phyloP scores from a whole-genome alignment of 2,113 vertebrate species.

The Laticauda colubrina region DNA sequence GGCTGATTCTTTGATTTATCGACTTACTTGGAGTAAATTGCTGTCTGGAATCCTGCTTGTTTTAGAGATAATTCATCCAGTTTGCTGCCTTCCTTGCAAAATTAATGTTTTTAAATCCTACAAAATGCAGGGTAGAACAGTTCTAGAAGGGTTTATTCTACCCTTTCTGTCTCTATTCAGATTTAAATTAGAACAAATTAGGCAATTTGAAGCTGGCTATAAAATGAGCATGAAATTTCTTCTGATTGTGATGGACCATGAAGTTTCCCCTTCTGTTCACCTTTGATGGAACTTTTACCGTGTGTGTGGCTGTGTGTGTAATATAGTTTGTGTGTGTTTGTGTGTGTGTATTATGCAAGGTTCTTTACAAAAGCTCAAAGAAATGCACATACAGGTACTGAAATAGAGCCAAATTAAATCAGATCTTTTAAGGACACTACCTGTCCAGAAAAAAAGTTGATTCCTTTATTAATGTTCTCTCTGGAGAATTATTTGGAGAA shows the following conservation, averaged over 20 bases:
- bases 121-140: conserved; percentile 17
- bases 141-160: conserved; percentile 20
- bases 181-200: conserved; percentile 18
- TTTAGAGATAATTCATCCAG: conserved; percentile 14
- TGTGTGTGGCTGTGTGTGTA: no score
- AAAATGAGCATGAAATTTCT: not conserved
- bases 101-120: conserved; percentile 38
- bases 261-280: not conserved
- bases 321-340: no score
- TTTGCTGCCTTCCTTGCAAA: conserved; percentile 32
- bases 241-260: not conserved
- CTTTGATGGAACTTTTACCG: not conserved
- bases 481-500: conserved; percentile 5
- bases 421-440: not conserved
- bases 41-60: not conserved
- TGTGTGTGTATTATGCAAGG: not conserved
- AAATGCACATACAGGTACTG: not conserved
- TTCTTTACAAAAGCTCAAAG: not conserved
- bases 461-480: not conserved
- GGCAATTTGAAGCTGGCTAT: not conserved
- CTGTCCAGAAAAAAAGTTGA: not conserved
- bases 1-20: conserved; percentile 30
- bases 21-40: conserved; percentile 10
- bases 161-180: not conserved
- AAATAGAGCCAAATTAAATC: conserved; percentile 13